Percentiles rank a stretch among this genome's conserved stretches.
These are phyloP conservation scores for Ligdia adustata DNA, from an alignment of 2,888 invertebrate genomes.

Conservation along the genomic window DNA sequence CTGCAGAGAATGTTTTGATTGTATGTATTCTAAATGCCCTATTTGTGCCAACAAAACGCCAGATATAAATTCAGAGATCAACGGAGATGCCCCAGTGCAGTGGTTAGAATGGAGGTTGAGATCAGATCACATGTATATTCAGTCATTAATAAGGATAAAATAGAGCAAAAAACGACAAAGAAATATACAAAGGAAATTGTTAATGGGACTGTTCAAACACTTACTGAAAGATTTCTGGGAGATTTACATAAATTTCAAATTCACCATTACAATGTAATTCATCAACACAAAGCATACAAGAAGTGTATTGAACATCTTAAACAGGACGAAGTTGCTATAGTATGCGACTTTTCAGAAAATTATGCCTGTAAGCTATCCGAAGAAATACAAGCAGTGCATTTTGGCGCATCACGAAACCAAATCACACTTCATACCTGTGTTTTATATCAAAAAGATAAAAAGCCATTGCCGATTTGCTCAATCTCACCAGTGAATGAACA, in stretches of 20 bases:
- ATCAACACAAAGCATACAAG: conserved; percentile 12
- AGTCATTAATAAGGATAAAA: not conserved
- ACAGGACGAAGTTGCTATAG: conserved; percentile 20
- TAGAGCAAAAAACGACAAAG: conserved; percentile 1
- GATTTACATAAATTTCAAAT: not conserved
- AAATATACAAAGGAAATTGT: conserved; percentile 3
- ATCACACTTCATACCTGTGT: conserved; percentile 33
- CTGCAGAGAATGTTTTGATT: no score
- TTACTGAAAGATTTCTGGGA: not conserved
- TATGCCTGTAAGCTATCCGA: conserved; percentile 21
- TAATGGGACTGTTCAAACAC: not conserved
- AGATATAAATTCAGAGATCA: no score
- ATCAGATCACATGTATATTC: no score
- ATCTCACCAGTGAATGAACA: not conserved
- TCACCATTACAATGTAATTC: not conserved
- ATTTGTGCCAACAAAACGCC: no score
- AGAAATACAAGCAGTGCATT: conserved; percentile 31
- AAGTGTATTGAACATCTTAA: conserved; percentile 21
- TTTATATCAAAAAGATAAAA: conserved; percentile 9
- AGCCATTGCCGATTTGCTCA: conserved; percentile 4
- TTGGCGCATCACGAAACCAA: conserved; percentile 31
- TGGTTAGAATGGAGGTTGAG: no score
- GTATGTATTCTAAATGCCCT: no score
- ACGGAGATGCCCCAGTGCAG: no score
- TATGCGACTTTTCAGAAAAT: conserved; percentile 27